Conservation (phyloP, 2,797 vertebrate species). For the Enoplosus armatus region DNA sequence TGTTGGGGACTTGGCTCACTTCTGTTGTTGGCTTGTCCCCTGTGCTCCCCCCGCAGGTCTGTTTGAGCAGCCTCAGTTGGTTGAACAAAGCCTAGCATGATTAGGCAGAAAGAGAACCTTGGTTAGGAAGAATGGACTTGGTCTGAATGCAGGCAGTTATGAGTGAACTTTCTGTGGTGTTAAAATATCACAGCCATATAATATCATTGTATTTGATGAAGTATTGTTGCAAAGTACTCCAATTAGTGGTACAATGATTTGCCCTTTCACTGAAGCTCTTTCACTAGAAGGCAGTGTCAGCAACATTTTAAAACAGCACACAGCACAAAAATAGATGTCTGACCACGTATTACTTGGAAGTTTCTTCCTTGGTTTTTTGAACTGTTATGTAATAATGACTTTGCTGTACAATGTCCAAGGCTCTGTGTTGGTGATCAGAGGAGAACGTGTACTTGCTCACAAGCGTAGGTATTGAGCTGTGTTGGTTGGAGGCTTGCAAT, state of each 20-base stretch:
- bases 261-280: conserved; percentile 12
- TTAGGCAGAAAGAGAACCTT: conserved; percentile 53
- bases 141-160: conserved; percentile 27
- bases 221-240: conserved; percentile 4
- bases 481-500: conserved; percentile 50
- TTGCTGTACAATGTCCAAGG: conserved; percentile 1
- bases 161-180: conserved; percentile 16
- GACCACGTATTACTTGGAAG: conserved; percentile 21
- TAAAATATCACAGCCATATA: background rate
- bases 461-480: conserved; percentile 38
- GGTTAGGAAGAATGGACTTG: conserved; percentile 33
- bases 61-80: conserved; percentile 61
- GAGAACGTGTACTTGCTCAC: conserved; percentile 9
- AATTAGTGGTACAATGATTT: conserved; percentile 20
- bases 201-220: background rate
- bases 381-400: conserved; percentile 5
- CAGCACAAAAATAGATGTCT: conserved; percentile 7
- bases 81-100: conserved; percentile 61
- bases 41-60: conserved; percentile 48
- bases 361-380: background rate
- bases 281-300: conserved; percentile 2
- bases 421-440: conserved; percentile 20
- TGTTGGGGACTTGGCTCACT: conserved; percentile 61
- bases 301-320: background rate
- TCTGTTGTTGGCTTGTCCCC: conserved; percentile 63